phyloP scores from a whole-genome alignment of 2,888 invertebrate species.

The Adelognathus sp. region DNA sequence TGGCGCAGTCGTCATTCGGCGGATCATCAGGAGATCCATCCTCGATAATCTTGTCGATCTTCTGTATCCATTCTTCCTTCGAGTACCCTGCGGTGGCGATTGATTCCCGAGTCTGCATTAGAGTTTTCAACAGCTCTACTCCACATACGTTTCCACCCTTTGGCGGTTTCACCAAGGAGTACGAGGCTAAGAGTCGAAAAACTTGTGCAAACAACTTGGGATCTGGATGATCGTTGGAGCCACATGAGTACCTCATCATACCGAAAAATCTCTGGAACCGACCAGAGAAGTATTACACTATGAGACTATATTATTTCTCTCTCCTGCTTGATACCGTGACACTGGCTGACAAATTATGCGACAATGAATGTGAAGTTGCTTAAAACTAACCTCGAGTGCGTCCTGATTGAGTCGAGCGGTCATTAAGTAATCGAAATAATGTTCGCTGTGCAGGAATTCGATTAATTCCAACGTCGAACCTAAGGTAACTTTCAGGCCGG shows the following conservation, averaged over 20 bases:
- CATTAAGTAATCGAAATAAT: slow-evolving; percentile 48
- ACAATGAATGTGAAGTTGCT: neutral
- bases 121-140: slow-evolving; percentile 34
- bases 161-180: slow-evolving; percentile 58
- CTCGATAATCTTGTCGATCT: slow-evolving; percentile 14
- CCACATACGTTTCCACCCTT: slow-evolving; percentile 57
- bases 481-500: slow-evolving; percentile 47
- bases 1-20: too few species aligned
- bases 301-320: neutral
- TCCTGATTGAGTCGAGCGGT: slow-evolving; percentile 50
- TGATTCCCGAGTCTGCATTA: slow-evolving; percentile 28
- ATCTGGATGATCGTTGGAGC: slow-evolving; percentile 60
- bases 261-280: slow-evolving; percentile 59
- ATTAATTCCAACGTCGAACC: slow-evolving; percentile 40
- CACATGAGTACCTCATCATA: slow-evolving; percentile 54
- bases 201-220: slow-evolving; percentile 52
- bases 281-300: neutral
- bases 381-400: slow-evolving; percentile 4
- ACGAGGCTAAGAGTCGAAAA: slow-evolving; percentile 46
- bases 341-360: too few species aligned
- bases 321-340: too few species aligned
- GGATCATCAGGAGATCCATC: too few species aligned
- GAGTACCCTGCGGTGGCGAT: neutral
- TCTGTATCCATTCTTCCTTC: neutral
- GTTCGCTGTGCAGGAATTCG: slow-evolving; percentile 20